Evolutionary conservation across 2,888 invertebrate species (phyloP), one percentile per base, ranked within the genome.

Genomic region (Neocrepidodera transversa): DNA sequence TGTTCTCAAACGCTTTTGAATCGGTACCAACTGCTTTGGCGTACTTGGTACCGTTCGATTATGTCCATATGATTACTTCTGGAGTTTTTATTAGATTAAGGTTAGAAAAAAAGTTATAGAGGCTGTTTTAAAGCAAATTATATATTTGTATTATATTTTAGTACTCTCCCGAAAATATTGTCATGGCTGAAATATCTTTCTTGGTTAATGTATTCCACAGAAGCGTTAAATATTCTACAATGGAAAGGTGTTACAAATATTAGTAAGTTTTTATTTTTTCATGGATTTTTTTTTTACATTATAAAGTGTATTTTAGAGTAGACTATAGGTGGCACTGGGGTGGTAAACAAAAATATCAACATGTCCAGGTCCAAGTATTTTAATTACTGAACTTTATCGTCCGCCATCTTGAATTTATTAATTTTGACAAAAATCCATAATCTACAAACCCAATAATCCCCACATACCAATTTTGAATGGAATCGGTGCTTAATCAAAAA

Each of bases 121-220:
- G 6, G 23, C 23, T 6, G 23, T 23, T 23, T 23, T 23, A 3
- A 23, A 23, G 6, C 4, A 23, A 23, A 23, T 23, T n/a, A 23
- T 5, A 23, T 23, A 23, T 23, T 23, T 5, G 10, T 40, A n/a
- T 10, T 40, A 8, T 55, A 30, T 67, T 67, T 56, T 42, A 71
- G 71, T 32, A 67, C 69, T 7, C 56, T 71, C n/a, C 67, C 71
- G 1, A 51, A 11, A 11, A 18, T 68, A 5, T 43, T 92, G 50
- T 83, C 86, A 13, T 94, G 93, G 92, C 84, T 90, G 1, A 87
- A 90, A 66, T 88, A 91, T 71, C 73, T 93, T 3, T 93, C 93
- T 0, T 94, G 93, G 93, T 81, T 93, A 71, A 87, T 92, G 84
- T 92, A 93, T 78, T 90, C 92, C 8, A 92, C 91, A 68, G 93